Evolutionary conservation across 1,140 invertebrate genomes (phyloP).

Genomic region (Dreissena rostriformis): DNA sequence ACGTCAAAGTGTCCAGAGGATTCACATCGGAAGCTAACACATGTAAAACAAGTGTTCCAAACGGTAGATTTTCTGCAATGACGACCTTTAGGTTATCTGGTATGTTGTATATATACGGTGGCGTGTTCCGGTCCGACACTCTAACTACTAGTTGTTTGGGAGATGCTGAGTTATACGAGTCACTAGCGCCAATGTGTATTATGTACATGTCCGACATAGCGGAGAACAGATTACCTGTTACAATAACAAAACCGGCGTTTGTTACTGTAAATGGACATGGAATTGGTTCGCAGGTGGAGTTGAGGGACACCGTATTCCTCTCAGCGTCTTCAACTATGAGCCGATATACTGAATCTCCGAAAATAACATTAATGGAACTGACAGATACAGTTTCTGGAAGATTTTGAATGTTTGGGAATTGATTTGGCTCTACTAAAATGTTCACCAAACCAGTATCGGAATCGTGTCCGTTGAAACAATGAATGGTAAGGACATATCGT

Average conservation of each 20-base stretch:
- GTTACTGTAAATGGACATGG: slow-evolving; percentile 45
- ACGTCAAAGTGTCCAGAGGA: slow-evolving; percentile 13
- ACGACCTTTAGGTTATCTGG: slow-evolving; percentile 1
- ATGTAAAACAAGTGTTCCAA: slow-evolving; percentile 34
- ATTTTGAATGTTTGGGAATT: slow-evolving; percentile 25
- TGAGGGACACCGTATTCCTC: slow-evolving; percentile 20
- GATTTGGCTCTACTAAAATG: slow-evolving; percentile 40
- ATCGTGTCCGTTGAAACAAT: slow-evolving; percentile 28
- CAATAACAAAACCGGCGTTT: slow-evolving; percentile 25
- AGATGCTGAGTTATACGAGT: slow-evolving; percentile 21
- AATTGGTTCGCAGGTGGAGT: slow-evolving; percentile 32
- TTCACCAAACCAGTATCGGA: slow-evolving; percentile 10
- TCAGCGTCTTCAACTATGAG: slow-evolving; percentile 26
- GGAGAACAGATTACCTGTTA: slow-evolving; percentile 7
- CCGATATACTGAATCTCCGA: slow-evolving; percentile 35
- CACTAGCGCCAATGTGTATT: slow-evolving; percentile 17
- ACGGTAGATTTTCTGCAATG: slow-evolving; percentile 30
- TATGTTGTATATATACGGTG: slow-evolving; percentile 36
- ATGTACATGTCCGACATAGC: slow-evolving; percentile 31
- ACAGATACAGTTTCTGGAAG: slow-evolving; percentile 22
- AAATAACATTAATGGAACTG: slow-evolving; percentile 1
- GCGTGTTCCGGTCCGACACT: slow-evolving; percentile 32
- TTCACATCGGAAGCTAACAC: slow-evolving; percentile 29
- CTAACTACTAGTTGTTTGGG: slow-evolving; percentile 37
- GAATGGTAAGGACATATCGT: slow-evolving; percentile 10